These are phyloP conservation scores for Carcinoscorpius rotundicauda DNA, from an alignment of 1,140 invertebrate genomes.

Conservation along the genomic window DNA sequence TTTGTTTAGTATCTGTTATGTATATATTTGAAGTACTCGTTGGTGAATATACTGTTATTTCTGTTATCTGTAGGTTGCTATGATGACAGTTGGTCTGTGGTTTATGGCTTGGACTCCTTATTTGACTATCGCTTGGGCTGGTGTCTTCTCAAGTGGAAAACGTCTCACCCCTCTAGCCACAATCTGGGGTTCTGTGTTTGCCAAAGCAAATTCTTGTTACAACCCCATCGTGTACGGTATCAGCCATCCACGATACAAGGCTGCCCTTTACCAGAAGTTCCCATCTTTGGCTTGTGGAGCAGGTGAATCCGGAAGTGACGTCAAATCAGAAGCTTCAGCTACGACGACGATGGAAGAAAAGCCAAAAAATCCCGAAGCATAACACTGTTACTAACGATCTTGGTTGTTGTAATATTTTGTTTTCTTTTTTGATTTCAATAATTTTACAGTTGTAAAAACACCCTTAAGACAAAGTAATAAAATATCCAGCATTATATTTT, in stretches of 20 bases:
- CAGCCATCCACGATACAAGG: constrained; percentile 62
- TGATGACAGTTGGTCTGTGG: constrained; percentile 69
- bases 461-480: too few relatives aligned
- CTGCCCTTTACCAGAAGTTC: constrained; percentile 54
- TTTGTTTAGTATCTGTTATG: not conserved
- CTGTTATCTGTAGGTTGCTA: constrained; percentile 45
- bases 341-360: constrained; percentile 14
- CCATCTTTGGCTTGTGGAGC: constrained; percentile 47
- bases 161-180: constrained; percentile 45
- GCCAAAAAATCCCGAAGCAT: constrained; percentile 17
- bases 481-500: too few relatives aligned
- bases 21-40: not conserved
- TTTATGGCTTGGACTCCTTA: constrained; percentile 78
- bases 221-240: constrained; percentile 73
- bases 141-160: constrained; percentile 50
- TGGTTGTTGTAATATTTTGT: too few relatives aligned
- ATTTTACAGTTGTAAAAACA: too few relatives aligned
- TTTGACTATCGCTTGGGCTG: constrained; percentile 60
- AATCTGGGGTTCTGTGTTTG: constrained; percentile 65
- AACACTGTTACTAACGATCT: not conserved
- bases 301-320: constrained; percentile 14
- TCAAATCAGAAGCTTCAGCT: constrained; percentile 14
- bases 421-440: too few relatives aligned
- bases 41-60: not conserved
- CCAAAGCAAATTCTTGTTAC: constrained; percentile 63